phyloP scores from a whole-genome alignment of 2,797 vertebrate genomes.

The Crenichthys baileyi region DNA sequence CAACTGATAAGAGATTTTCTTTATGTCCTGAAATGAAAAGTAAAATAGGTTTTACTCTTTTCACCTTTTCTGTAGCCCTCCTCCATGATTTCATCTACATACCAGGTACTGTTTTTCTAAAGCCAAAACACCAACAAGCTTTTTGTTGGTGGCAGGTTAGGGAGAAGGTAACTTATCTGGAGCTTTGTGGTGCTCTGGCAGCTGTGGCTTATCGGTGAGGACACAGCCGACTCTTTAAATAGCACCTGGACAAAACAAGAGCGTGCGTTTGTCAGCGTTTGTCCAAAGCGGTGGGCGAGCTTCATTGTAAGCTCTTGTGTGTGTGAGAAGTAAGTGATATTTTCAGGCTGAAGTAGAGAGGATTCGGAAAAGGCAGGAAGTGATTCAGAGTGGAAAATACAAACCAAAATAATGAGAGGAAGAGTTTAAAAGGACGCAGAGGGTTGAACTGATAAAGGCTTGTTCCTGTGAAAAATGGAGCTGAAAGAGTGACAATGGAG shows the following conservation, averaged over 20 bases:
- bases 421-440: slow-evolving; percentile 37
- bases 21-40: neutral
- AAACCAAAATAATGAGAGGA: slow-evolving; percentile 48
- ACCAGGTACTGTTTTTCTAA: slow-evolving; percentile 8
- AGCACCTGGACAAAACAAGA: slow-evolving; percentile 42
- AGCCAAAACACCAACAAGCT: slow-evolving; percentile 4
- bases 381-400: slow-evolving; percentile 45
- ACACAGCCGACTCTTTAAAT: slow-evolving; percentile 71
- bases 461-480: slow-evolving; percentile 7
- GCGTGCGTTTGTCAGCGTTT: slow-evolving; percentile 23
- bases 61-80: neutral
- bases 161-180: slow-evolving; percentile 50
- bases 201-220: slow-evolving; percentile 62
- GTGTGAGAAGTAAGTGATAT: slow-evolving; percentile 37
- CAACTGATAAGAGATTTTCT: neutral
- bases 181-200: slow-evolving; percentile 45
- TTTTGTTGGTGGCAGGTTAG: slow-evolving; percentile 27
- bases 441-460: slow-evolving; percentile 30
- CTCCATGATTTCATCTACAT: slow-evolving; percentile 9
- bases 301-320: slow-evolving; percentile 42
- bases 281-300: slow-evolving; percentile 24
- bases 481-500: slow-evolving; percentile 3
- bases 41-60: neutral
- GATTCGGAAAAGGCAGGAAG: slow-evolving; percentile 38
- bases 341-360: slow-evolving; percentile 24